Evolutionary conservation across 2,113 vertebrate genomes (phyloP).

Genomic region (Protobothrops mucrosquamatus): DNA sequence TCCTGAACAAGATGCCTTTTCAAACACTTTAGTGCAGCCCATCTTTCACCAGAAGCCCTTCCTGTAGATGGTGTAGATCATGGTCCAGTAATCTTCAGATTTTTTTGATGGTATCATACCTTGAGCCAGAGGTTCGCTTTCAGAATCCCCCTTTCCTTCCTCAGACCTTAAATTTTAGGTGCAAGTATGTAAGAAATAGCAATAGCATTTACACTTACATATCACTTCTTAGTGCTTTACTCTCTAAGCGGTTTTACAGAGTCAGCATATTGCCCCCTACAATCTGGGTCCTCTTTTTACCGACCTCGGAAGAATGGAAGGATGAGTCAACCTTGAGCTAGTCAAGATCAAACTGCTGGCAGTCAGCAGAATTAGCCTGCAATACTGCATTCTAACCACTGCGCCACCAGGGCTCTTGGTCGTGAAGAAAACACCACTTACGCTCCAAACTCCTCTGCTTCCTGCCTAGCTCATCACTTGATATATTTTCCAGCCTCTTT

Average conservation of each 20-base stretch:
- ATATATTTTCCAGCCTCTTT: neutral
- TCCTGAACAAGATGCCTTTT: neutral
- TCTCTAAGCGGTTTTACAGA: no score
- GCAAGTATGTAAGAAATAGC: neutral
- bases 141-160: neutral
- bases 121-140: neutral
- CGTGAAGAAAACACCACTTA: neutral
- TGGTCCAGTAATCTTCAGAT: neutral
- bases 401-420: neutral
- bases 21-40: neutral
- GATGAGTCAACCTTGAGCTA: neutral
- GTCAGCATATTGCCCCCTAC: no score
- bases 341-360: neutral
- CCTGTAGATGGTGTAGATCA: neutral
- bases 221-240: no score
- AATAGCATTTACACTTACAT: no score
- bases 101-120: neutral
- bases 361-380: neutral
- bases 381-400: neutral
- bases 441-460: neutral
- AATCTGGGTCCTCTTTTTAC: neutral
- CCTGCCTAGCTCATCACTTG: neutral
- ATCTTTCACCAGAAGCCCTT: neutral
- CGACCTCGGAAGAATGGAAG: neutral
- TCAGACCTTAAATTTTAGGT: neutral